A percentile compares a stretch with the other conserved stretches of the same genome.
These are phyloP conservation scores for Alloscopus bannaensis DNA, from an alignment of 2,888 invertebrate species.

Conservation along the genomic window DNA sequence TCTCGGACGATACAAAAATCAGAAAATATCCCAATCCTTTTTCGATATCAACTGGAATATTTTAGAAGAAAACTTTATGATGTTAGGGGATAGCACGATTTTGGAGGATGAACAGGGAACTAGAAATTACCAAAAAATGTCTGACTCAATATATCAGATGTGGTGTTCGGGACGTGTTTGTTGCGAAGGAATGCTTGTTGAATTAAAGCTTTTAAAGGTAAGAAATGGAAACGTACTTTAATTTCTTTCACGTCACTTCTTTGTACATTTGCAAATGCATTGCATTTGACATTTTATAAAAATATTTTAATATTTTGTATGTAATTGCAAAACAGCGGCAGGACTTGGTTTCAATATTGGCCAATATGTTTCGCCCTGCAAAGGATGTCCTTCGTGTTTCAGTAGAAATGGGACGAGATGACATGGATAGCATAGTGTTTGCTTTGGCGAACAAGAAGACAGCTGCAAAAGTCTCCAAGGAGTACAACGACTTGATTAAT, in stretches of 20 bases:
- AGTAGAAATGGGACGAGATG: constrained; percentile 90
- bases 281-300: background rate
- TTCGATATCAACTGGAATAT: constrained; percentile 72
- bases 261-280: background rate
- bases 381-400: constrained; percentile 91
- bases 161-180: constrained; percentile 85
- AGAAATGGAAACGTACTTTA: too few relatives aligned
- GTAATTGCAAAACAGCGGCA: constrained; percentile 81
- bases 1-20: constrained; percentile 72
- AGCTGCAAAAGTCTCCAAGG: constrained; percentile 88
- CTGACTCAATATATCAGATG: constrained; percentile 72
- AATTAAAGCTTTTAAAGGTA: constrained; percentile 93
- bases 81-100: constrained; percentile 69
- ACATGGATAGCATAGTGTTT: constrained; percentile 91
- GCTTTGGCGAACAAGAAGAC: constrained; percentile 93
- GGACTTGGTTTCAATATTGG: constrained; percentile 91
- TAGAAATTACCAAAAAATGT: constrained; percentile 70
- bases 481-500: constrained; percentile 93
- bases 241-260: background rate
- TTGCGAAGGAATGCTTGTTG: constrained; percentile 97
- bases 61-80: constrained; percentile 71
- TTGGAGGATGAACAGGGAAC: constrained; percentile 71
- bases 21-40: constrained; percentile 72
- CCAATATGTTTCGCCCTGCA: constrained; percentile 88
- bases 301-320: background rate